Base-by-base conservation (phyloP, 2,888 invertebrate species). In the Scotopteryx bipunctaria region DNA sequence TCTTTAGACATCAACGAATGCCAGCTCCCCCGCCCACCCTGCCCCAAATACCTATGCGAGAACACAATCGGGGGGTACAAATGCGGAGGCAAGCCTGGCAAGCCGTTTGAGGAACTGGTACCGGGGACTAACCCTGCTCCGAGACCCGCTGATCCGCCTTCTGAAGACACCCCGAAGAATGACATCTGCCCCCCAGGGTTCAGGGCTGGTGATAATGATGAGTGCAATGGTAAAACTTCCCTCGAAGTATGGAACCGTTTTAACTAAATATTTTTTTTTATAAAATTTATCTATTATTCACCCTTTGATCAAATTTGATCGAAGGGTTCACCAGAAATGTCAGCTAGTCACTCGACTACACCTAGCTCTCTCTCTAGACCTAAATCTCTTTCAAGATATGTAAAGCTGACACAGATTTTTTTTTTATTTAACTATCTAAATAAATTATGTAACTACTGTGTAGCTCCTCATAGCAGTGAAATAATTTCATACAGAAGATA, bases 1-100 rank as follows among this genome's bases (percentile, higher is more conserved):
- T n/a, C n/a, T 48, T 41, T 63, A 87, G 99, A 99, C 76, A 94
- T 98, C 21, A 94, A 98, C 74, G 98, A 98, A 82, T 98, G 98
- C 42, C 84, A 86, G 35, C 69, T 86, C 0, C 82, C 89, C 0
- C 74, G 83, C 0, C 89, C 91, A 0, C 89, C 90, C 0, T 91
- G 91, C 45, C 84, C 89, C 0, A 88, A 87, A 53, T 89, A 90
- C 59, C 73, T 90, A 1, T 91, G 91, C 45, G 83, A 88, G 68
- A 91, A 91, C 64, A 88, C 91, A 0, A 86, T 91, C 21, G 91
- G 91, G 0, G 91, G 85, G 0, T 91, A 78, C 75, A 89, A 83
- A 53, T 91, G 91, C 46, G 80, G 76, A 0, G 91, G 91, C 0
- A 89, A 84, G 36, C 66, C 78, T 1, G 91, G 90, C n/a, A 89